Evolutionary conservation across 2,797 vertebrate genomes (phyloP).

Genomic region (Helostoma temminkii): DNA sequence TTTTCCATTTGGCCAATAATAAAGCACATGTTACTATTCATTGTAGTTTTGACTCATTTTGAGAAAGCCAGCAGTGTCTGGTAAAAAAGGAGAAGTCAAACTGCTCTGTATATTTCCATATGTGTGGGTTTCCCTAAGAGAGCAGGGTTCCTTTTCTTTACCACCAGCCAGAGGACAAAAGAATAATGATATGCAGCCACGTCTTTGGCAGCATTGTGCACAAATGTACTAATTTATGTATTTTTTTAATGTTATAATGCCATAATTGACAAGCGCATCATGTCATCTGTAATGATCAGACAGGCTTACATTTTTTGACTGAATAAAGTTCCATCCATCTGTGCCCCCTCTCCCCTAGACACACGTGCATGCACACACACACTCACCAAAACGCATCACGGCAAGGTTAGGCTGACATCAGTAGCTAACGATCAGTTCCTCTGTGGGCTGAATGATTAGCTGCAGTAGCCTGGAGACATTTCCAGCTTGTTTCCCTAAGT

Average conservation of each 20-base stretch:
- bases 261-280: neutral
- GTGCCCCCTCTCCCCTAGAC: neutral
- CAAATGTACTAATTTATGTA: neutral
- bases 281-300: slow-evolving; percentile 21
- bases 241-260: slow-evolving; percentile 7
- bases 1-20: slow-evolving; percentile 6
- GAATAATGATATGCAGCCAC: slow-evolving; percentile 17
- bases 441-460: slow-evolving; percentile 81
- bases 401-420: slow-evolving; percentile 82
- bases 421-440: slow-evolving; percentile 81
- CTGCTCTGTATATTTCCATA: slow-evolving; percentile 40
- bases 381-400: slow-evolving; percentile 45
- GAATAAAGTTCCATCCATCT: slow-evolving; percentile 14
- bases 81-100: slow-evolving; percentile 32
- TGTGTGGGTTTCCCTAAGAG: slow-evolving; percentile 19
- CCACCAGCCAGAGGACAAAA: slow-evolving; percentile 20
- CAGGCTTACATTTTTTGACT: slow-evolving; percentile 30
- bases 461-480: slow-evolving; percentile 81
- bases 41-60: slow-evolving; percentile 39
- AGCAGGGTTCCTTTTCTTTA: slow-evolving; percentile 15
- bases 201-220: slow-evolving; percentile 8
- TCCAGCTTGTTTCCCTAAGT: slow-evolving; percentile 83
- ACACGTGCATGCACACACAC: slow-evolving; percentile 10
- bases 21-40: neutral
- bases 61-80: slow-evolving; percentile 1